These are phyloP conservation scores for Capitulum mitella DNA, from an alignment of 2,888 invertebrate species.

Conservation along the genomic window DNA sequence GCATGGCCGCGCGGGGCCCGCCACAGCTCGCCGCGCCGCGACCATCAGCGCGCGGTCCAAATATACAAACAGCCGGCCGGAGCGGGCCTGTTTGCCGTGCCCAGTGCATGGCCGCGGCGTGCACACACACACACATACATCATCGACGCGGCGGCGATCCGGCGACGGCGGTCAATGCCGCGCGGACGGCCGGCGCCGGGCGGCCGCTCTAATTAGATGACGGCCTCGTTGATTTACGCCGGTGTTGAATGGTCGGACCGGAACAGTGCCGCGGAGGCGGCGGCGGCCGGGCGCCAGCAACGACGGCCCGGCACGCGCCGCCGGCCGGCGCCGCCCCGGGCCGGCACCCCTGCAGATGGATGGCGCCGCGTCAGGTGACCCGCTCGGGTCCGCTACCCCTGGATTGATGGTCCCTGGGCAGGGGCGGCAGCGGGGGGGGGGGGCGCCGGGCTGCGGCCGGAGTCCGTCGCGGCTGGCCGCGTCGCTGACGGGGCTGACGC, in stretches of 20 bases:
- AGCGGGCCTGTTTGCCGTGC: neutral
- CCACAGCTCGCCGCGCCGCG: neutral
- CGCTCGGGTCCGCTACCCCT: no score
- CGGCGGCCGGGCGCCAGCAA: neutral
- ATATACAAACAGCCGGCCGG: slow-evolving; percentile 2
- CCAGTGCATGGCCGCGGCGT: neutral
- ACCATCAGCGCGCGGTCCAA: neutral
- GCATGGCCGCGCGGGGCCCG: neutral
- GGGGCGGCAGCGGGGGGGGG: no score
- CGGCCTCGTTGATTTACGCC: neutral
- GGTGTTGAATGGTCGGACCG: no score
- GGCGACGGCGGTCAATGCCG: neutral
- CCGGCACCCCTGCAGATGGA: neutral
- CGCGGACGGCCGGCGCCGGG: neutral
- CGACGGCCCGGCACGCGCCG: neutral
- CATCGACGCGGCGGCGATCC: no score
- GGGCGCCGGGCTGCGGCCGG: no score
- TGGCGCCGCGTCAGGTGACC: neutral
- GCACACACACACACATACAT: neutral
- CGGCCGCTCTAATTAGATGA: slow-evolving; percentile 3
- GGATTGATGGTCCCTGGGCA: no score
- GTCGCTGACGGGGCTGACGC: no score
- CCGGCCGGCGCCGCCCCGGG: neutral
- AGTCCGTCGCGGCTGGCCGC: no score
- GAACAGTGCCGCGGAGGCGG: neutral